These are phyloP conservation scores for Hemaris fuciformis DNA, from an alignment of 2,888 invertebrate species.

Conservation along the genomic window DNA sequence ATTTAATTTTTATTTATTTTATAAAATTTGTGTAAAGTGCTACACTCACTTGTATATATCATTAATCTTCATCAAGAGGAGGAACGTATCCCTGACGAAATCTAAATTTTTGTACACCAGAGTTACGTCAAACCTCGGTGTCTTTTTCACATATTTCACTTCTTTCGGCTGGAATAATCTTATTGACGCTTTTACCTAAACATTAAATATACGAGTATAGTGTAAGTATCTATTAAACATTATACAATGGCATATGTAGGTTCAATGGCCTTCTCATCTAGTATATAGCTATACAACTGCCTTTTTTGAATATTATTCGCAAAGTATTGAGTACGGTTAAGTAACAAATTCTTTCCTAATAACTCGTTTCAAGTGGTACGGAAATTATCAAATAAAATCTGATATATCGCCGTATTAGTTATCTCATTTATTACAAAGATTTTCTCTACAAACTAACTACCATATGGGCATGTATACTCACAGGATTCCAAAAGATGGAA, in stretches of 20 bases:
- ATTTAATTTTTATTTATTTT: not conserved
- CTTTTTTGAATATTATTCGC: no score
- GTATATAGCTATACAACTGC: no score
- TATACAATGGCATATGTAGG: no score
- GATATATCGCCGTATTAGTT: no score
- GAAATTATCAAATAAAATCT: no score
- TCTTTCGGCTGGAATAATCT: conserved; percentile 63
- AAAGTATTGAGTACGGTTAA: no score
- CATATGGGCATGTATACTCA: conserved; percentile 46
- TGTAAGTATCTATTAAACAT: conserved; percentile 16
- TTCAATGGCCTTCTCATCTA: no score
- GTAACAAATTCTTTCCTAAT: no score
- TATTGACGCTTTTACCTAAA: conserved; percentile 63
- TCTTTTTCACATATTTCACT: conserved; percentile 56
- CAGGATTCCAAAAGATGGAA: conserved; percentile 65
- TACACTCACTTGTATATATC: conserved; percentile 59
- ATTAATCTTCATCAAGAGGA: conserved; percentile 44
- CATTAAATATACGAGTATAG: conserved; percentile 3
- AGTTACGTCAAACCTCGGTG: conserved; percentile 58
- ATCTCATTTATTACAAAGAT: no score
- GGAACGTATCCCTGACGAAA: conserved; percentile 53
- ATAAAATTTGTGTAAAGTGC: not conserved
- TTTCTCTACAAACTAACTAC: not conserved
- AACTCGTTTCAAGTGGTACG: no score
- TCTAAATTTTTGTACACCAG: conserved; percentile 63